A percentile compares a stretch with the other conserved stretches of the same genome.
Conservation (phyloP, 2,797 vertebrate genomes). For the Echeneis naucrates region DNA sequence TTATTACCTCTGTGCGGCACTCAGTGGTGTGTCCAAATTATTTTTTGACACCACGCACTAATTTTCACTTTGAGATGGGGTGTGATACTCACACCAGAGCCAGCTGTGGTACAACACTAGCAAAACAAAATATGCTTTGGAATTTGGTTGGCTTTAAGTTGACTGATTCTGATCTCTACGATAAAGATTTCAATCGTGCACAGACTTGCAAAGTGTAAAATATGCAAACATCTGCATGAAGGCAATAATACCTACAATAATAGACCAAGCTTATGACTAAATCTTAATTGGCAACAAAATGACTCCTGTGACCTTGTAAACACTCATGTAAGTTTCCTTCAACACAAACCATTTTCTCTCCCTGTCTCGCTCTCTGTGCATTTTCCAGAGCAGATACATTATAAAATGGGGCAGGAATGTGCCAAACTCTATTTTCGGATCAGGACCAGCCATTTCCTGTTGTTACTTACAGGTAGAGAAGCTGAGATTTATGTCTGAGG, state of each 20-base stretch:
- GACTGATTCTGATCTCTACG: neutral
- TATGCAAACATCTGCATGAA: slow-evolving; percentile 17
- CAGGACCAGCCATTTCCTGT: slow-evolving; percentile 72
- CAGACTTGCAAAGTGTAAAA: neutral
- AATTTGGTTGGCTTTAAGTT: neutral
- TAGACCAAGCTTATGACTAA: slow-evolving; percentile 13
- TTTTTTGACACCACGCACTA: neutral
- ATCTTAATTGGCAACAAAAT: slow-evolving; percentile 31
- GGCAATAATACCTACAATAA: slow-evolving; percentile 34
- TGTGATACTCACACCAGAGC: neutral
- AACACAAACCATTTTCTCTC: slow-evolving; percentile 2
- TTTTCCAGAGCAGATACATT: slow-evolving; percentile 77
- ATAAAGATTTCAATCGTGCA: neutral
- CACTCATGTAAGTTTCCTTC: slow-evolving; percentile 43
- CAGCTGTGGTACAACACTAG: neutral
- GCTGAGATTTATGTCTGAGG: slow-evolving; percentile 55
- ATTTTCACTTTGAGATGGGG: slow-evolving; percentile 1
- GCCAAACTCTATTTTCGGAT: slow-evolving; percentile 79
- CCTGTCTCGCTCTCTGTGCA: slow-evolving; percentile 49
- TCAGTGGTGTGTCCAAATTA: neutral
- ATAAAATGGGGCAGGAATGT: slow-evolving; percentile 80
- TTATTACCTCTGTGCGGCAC: neutral
- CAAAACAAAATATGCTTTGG: neutral
- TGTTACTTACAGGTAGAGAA: slow-evolving; percentile 69
- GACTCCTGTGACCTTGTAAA: slow-evolving; percentile 45